Evolutionary conservation across 2,113 vertebrate genomes (phyloP), one percentile per base, ranked within the genome.

Genomic region (Perognathus longimembris): DNA sequence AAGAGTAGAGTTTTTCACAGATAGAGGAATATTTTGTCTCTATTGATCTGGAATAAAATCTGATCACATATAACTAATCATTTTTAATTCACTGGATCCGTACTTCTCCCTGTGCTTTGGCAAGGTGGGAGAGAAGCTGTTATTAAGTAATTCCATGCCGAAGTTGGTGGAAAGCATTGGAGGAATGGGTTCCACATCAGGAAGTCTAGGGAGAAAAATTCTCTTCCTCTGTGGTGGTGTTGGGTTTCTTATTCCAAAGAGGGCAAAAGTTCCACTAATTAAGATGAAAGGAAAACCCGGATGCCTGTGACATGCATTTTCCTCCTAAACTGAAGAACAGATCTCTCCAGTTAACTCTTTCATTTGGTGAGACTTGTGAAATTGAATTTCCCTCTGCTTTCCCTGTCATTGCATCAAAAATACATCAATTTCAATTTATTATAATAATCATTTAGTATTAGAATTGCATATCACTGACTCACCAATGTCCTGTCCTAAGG

Each of bases 281-380:
- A 96, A 95, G 88, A 95, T 89, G 87, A 96, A 96, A 97, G 95
- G 32, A 91, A 94, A 94, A 34, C 54, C 92, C 59, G n/a, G 50
- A 85, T 77, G 91, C 38, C 50, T 36, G 34, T 45, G 69, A 89
- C 69, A 75, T 77, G 32, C 76, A 59, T 61, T 93, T 95, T 93
- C 83, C 73, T 91, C 57, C 59, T 57, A 87, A 54, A n/a, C 30
- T 61, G 7, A 71, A 74, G 64, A 89, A 75, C n/a, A 91, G 91
- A 89, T 89, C 61, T 45, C 20, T 80, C 69, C 85, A 69, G 76
- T 91, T 86, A 83, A 94, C 63, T 91, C 50, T 67, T 80, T 40
- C 20, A 54, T 22, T 84, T 38, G n/a, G 10, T 76, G 69, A 76
- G 28, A 81, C 89, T 87, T 90, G 67, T 90, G 36, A 70, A 34